Conservation (phyloP, 2,888 invertebrate species). For the Caenorhabditis drosophilae region DNA sequence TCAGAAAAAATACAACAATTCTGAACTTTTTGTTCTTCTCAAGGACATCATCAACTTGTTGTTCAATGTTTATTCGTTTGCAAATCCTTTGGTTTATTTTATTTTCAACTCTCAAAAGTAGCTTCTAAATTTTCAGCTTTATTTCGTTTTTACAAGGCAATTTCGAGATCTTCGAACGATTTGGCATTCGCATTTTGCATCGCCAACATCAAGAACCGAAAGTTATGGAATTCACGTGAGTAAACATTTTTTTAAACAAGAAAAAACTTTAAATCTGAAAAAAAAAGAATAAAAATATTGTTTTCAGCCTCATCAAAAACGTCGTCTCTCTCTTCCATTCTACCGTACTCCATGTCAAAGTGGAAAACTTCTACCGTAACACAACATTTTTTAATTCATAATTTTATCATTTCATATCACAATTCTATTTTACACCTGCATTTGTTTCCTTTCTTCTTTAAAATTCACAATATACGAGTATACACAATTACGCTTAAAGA, state of each 20-base stretch:
- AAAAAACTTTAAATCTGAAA: no score
- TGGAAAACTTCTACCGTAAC: conserved; percentile 28
- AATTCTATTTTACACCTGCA: not conserved
- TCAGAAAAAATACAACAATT: conserved; percentile 48
- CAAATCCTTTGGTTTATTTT: conserved; percentile 63
- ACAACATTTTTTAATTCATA: not conserved
- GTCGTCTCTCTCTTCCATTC: conserved; percentile 2
- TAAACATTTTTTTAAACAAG: conserved; percentile 1
- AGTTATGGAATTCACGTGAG: conserved; percentile 32
- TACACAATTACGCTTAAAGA: no score
- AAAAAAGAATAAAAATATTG: no score
- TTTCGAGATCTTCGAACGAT: conserved; percentile 61
- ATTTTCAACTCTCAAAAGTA: not conserved
- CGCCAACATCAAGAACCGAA: conserved; percentile 32
- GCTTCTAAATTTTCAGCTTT: conserved; percentile 49
- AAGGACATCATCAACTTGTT: conserved; percentile 67
- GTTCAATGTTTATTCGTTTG: conserved; percentile 67
- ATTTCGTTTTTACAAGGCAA: conserved; percentile 68
- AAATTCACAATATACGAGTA: no score
- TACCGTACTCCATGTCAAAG: conserved; percentile 32
- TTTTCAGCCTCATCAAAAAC: not conserved
- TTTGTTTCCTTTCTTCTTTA: not conserved
- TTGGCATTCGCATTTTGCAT: conserved; percentile 40
- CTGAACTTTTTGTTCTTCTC: conserved; percentile 53
- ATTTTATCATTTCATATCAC: not conserved